A percentile compares a stretch with the other conserved stretches of the same genome.
These are phyloP conservation scores for Macrotis lagotis DNA, from an alignment of 2,113 vertebrate genomes.

Conservation along the genomic window DNA sequence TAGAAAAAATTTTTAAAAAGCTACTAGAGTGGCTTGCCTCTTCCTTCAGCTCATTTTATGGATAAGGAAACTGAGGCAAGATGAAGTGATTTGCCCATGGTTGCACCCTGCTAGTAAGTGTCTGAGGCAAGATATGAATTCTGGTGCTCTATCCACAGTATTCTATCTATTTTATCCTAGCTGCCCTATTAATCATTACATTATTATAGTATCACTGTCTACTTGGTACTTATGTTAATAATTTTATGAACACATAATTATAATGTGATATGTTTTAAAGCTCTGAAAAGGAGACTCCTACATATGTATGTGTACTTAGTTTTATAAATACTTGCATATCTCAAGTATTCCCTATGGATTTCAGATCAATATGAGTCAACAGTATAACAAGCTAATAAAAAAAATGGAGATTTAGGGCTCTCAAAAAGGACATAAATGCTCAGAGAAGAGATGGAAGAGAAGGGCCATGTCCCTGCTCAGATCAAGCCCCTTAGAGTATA, in stretches of 20 bases:
- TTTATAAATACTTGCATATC: not conserved
- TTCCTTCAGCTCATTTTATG: not conserved
- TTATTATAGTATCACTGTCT: not conserved
- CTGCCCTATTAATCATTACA: not conserved
- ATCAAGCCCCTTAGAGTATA: not conserved
- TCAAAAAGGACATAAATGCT: too few species aligned
- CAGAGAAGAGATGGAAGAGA: not conserved
- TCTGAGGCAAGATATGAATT: not conserved
- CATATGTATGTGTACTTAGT: not conserved
- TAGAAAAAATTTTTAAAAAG: too few species aligned
- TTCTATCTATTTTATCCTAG: too few species aligned
- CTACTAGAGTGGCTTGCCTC: not conserved
- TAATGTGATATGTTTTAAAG: conserved; percentile 27
- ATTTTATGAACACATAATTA: not conserved
- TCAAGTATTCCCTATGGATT: not conserved
- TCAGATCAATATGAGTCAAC: not conserved
- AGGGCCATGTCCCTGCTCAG: not conserved
- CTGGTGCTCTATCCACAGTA: not conserved
- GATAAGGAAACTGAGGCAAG: not conserved
- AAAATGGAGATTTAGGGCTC: not conserved
- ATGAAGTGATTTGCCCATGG: not conserved
- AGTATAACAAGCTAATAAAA: not conserved
- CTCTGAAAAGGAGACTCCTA: conserved; percentile 7
- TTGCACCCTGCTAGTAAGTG: not conserved
- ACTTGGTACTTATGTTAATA: not conserved